phyloP scores from a whole-genome alignment of 2,797 vertebrate genomes.

The Myiotriccus ornatus region DNA sequence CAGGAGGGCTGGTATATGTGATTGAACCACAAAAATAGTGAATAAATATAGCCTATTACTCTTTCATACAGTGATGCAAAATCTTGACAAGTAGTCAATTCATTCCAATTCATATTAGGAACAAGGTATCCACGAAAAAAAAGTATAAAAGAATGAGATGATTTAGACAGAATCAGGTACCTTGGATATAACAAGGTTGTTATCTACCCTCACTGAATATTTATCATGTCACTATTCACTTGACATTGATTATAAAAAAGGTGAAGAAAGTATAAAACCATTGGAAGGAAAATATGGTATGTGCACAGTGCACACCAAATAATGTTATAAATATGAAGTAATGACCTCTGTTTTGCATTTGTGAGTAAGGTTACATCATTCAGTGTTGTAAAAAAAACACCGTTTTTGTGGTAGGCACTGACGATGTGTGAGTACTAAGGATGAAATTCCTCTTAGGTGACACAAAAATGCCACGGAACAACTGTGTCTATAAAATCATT shows the following conservation, averaged over 20 bases:
- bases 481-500: not conserved
- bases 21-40: constrained; percentile 2
- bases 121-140: not conserved
- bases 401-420: not conserved
- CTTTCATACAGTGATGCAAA: not conserved
- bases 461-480: not conserved
- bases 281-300: not conserved
- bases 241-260: not conserved
- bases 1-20: not conserved
- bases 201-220: not conserved
- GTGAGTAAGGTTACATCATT: not conserved
- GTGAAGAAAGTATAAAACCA: not conserved
- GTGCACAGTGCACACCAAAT: not conserved
- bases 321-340: not conserved
- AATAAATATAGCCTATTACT: constrained; percentile 13
- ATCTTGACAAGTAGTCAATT: constrained; percentile 15
- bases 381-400: not conserved
- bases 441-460: not conserved
- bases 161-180: not conserved
- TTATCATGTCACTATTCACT: not conserved
- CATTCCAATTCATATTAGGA: not conserved
- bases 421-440: not conserved
- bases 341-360: not conserved
- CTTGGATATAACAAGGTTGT: not conserved
- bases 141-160: not conserved